A percentile compares a stretch with the other conserved stretches of the same genome.
Conservation (phyloP, 2,797 vertebrate genomes). For the Merluccius polli region DNA sequence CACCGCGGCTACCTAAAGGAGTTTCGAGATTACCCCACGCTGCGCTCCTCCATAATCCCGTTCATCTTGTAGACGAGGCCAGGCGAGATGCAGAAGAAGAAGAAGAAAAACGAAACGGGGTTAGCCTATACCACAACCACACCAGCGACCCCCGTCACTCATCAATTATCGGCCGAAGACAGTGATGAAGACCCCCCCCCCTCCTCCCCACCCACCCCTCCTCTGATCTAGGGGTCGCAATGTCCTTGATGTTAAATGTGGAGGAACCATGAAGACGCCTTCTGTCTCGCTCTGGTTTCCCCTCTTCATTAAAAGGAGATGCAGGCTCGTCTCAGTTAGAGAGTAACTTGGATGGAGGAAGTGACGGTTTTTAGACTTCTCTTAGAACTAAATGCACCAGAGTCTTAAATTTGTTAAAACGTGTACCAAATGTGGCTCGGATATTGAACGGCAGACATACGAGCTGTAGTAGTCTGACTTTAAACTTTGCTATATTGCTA, state of each 20-base stretch:
- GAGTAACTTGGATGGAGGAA: not conserved
- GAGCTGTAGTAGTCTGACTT: constrained; percentile 12
- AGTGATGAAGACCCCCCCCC: not conserved
- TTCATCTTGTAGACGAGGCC: constrained; percentile 80
- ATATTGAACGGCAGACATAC: constrained; percentile 23
- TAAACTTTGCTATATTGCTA: constrained; percentile 43
- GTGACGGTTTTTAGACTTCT: not conserved
- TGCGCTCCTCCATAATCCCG: constrained; percentile 88
- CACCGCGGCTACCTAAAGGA: constrained; percentile 90
- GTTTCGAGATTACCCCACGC: constrained; percentile 87
- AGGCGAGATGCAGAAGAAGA: not conserved
- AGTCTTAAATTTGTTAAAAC: constrained; percentile 64
- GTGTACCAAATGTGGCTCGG: constrained; percentile 21
- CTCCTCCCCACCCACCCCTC: not conserved
- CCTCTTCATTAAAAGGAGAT: not conserved
- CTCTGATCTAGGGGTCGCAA: not conserved
- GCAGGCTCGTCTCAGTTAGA: not conserved
- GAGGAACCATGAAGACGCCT: not conserved
- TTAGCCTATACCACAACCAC: constrained; percentile 1
- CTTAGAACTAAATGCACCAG: constrained; percentile 34
- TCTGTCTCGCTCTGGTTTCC: not conserved
- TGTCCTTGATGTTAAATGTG: not conserved
- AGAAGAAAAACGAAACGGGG: not conserved
- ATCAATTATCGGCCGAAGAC: not conserved
- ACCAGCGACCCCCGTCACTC: not conserved